Conservation (phyloP, 2,888 invertebrate species). For the Rhimphoctona megacephalus region DNA sequence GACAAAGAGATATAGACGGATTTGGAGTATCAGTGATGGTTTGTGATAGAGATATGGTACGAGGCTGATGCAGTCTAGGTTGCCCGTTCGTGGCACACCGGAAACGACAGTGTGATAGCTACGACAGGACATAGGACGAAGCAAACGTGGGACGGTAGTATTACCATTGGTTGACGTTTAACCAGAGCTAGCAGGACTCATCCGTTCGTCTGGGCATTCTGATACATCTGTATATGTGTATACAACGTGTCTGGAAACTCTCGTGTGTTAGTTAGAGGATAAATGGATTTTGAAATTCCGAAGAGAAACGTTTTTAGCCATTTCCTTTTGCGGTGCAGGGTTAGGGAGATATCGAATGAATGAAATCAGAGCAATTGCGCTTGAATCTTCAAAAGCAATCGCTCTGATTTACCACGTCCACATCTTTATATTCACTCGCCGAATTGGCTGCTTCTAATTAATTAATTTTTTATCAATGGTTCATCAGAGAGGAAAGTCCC, state of each 20-base stretch:
- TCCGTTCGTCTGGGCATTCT: neutral
- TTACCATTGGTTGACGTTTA: slow-evolving; percentile 49
- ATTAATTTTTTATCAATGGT: neutral
- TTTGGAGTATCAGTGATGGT: slow-evolving; percentile 38
- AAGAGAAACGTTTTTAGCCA: neutral
- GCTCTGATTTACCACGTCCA: neutral
- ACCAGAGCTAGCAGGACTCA: slow-evolving; percentile 28
- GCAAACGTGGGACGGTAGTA: slow-evolving; percentile 41
- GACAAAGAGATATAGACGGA: slow-evolving; percentile 28
- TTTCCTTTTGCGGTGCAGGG: neutral
- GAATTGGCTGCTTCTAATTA: neutral
- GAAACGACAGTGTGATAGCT: slow-evolving; percentile 50
- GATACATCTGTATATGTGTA: neutral
- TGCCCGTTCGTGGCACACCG: slow-evolving; percentile 43
- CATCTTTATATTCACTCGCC: neutral
- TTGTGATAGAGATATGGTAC: slow-evolving; percentile 22
- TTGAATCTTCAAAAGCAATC: neutral
- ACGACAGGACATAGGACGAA: slow-evolving; percentile 46
- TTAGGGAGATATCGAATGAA: neutral
- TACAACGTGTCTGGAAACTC: slow-evolving; percentile 1
- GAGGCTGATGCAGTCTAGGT: slow-evolving; percentile 38
- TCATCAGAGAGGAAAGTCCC: neutral
- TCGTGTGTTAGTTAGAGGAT: neutral
- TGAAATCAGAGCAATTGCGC: too few relatives aligned
- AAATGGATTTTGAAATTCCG: neutral